Evolutionary conservation across 1,140 invertebrate genomes (phyloP), one percentile per base, ranked within the genome.

Genomic region (Aleiodes sp.): DNA sequence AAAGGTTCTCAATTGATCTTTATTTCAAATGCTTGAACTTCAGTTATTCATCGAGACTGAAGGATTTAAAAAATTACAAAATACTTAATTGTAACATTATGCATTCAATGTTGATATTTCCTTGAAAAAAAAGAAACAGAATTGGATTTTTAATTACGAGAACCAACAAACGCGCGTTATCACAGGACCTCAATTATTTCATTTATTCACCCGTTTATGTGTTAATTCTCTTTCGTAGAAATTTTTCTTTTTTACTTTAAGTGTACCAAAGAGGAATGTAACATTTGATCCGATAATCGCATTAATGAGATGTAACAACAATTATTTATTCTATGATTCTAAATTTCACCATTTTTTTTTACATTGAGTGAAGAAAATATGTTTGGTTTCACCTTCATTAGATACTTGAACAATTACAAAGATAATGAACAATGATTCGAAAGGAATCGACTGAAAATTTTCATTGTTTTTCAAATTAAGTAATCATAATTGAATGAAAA

Each of bases 221-320:
- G 6, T 28, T 43, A 14, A 12, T 43, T 4, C 9, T 56, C 29
- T 65, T 63, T 64, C 65, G 68, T 79, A 82, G 64, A 82, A 82
- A 83, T 75, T 52, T 31, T 46, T 73, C 39, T 14, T n/a, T n/a
- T n/a, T n/a, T n/a, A n/a, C 24, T 59, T 12, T 0, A 29, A 43
- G 24, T 68, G 73, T 82, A 79, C 66, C 82, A 84, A 81, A 77
- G 73, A 79, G 83, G 81, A 84, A 84, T 83, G 83, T 82, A 80
- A 80, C 78, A 79, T 74, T 74, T 16, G 66, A 77, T 68, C 73
- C 68, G 52, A 73, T 71, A 76, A 77, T 75, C 70, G 73, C 74
- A 78, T 78, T 75, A 70, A 77, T 52, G 52, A 70, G 33, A 65
- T 63, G 24, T 69, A 78, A 78, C 74, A 76, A 73, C 61, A 52